Base-by-base conservation (phyloP, 2,888 invertebrate species). In the Hyppa rectilinea region DNA sequence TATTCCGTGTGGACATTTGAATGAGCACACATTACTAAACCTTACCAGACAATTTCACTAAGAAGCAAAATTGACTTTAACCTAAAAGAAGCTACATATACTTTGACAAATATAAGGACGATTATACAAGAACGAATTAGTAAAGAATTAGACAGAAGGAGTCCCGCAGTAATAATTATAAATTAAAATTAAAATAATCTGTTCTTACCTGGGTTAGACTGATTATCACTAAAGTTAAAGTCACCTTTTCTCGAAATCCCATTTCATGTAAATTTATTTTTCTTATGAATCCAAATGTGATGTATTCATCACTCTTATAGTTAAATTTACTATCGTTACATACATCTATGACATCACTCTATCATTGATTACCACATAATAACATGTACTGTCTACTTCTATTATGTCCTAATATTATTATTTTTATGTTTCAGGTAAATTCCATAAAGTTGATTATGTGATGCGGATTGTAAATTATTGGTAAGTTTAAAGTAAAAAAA, bases 231-330 rank as follows among this genome's bases (percentile, higher is more conserved):
- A 90, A 69, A 62, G 86, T 45, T 79, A 91, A 81, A 60, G 88
- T 84, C 84, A 91, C 89, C 82, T 91, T 92, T 81, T 90, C 88
- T 53, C 88, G 88, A 66, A 90, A 84, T 55, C 89, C 89, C 94
- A 93, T 94, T 77, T 74, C 88, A 83, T 69, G 81, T 43, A 81
- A 86, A 86, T 63, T 62, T 65, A 68, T 67, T 61, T 62, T 20
- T 50, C 6, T 36, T 63, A 53, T 29, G 43, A 60, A 71, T 55
- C 20, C 29, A 56, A 55, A 81, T 82, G 82, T 85, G 79, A 80
- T 71, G 1, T 45, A 31, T 66, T n/a, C 40, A 49, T 50, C 71
- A 34, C 55, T 68, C 26, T 23, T n/a, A 52, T 43, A 55, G 14
- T 31, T 4, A 23, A 38, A 23, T 49, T 36, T 31, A 49, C 10